Evolutionary conservation across 2,797 vertebrate species (phyloP), one percentile per base, ranked within the genome.

Genomic region (Malurus splendens): DNA sequence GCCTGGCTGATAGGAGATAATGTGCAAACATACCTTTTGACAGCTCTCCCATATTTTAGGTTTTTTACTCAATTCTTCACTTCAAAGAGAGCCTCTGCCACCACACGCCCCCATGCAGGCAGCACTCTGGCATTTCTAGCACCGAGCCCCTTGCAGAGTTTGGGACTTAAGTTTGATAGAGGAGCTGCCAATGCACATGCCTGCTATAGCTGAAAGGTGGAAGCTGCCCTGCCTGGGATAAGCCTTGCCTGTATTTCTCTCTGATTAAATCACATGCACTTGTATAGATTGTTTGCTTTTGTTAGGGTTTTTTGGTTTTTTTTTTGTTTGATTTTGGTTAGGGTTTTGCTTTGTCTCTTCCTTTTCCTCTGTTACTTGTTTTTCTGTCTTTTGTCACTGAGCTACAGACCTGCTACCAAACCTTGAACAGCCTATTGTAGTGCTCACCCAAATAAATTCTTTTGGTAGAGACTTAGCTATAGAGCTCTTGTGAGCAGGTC

Each of bases 221-320:
- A 18, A 54, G 32, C 42, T 89, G 47, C 32, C 20, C 12, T 62
- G 44, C 12, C 0, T 0, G 2, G 55, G 19, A 45, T 33, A 28
- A 85, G 38, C 17, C 30, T 71, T 60, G 44, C 19, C 18, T 75
- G 10, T 42, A 4, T 15, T 25, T 30, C 3, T 18, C 24, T 38
- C 42, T 48, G 44, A 20, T 22, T 48, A 60, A 71, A 64, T 41
- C 18, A 14, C 6, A 14, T n/a, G 17, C 25, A n/a, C 19, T 25
- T 55, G 25, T 74, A 33, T 3, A 60, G 52, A 9, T 18, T 50
- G 24, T 50, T 14, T 17, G 19, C 9, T 73, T 83, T 41, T 47
- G 2, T 16, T n/a, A 18, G 10, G 7, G 1, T 0, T 17, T 44
- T n/a, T n/a, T n/a, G n/a, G n/a, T n/a, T n/a, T n/a, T n/a, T 56